Conservation (phyloP, 1,140 invertebrate species). For the Ericerus pela region DNA sequence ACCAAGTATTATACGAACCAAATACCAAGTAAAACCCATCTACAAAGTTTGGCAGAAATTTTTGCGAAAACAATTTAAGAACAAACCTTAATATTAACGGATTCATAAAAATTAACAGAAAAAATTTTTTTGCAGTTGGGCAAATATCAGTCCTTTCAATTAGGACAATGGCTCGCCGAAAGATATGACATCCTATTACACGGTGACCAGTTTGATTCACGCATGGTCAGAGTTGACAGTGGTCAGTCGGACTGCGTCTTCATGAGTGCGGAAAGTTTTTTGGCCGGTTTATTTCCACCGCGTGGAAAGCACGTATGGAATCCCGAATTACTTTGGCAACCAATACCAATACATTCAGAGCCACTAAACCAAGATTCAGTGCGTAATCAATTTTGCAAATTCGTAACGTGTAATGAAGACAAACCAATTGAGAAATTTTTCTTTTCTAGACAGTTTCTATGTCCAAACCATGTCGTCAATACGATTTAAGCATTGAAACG, state of each 20-base stretch:
- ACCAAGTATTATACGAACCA: too few species aligned
- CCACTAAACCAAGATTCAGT: constrained; percentile 53
- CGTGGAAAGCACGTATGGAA: constrained; percentile 51
- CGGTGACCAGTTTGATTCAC: constrained; percentile 39
- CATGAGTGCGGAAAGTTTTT: constrained; percentile 65
- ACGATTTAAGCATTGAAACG: not conserved
- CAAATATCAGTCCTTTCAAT: constrained; percentile 42
- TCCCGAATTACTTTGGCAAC: constrained; percentile 61
- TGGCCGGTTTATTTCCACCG: constrained; percentile 72
- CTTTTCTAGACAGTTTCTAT: constrained; percentile 1
- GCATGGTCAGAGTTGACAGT: constrained; percentile 48
- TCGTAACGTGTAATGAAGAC: not conserved
- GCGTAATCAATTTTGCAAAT: constrained; percentile 23
- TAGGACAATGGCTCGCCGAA: constrained; percentile 43
- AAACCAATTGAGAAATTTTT: not conserved
- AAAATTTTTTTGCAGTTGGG: constrained; percentile 37
- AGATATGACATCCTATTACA: constrained; percentile 44
- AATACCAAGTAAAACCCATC: too few species aligned
- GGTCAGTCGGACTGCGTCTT: constrained; percentile 57
- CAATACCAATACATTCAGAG: constrained; percentile 65
- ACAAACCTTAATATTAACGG: too few species aligned
- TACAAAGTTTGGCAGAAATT: too few species aligned
- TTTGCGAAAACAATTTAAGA: too few species aligned
- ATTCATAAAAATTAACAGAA: too few species aligned
- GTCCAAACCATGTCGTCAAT: constrained; percentile 8